phyloP scores from a whole-genome alignment of 92 coral and sea anemone genomes.

The Porites lobata region DNA sequence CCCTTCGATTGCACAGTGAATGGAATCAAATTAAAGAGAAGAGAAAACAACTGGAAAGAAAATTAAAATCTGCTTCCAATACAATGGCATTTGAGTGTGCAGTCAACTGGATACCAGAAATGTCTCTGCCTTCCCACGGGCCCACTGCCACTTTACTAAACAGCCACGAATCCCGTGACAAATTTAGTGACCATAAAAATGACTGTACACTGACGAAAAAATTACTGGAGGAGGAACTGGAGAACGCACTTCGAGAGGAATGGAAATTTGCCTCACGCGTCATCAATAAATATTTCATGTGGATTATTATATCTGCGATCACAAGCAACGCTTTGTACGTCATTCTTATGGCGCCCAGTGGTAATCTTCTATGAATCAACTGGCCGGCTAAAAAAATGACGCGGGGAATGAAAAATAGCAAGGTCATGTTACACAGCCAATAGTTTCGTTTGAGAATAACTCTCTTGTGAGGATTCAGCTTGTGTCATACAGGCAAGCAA shows the following conservation, averaged over 20 bases:
- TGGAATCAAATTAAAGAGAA: constrained; percentile 77
- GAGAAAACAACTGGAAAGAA: constrained; percentile 55
- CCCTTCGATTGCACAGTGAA: constrained; percentile 69
- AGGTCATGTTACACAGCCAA: no score
- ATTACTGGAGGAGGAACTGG: constrained; percentile 62
- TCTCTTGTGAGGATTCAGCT: no score
- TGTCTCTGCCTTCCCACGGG: constrained; percentile 21
- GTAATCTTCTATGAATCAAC: constrained; percentile 43
- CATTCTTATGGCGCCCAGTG: constrained; percentile 79
- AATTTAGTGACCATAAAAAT: constrained; percentile 29
- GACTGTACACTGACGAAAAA: constrained; percentile 52
- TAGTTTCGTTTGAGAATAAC: no score
- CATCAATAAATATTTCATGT: constrained; percentile 80
- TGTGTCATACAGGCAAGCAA: no score
- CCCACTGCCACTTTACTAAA: constrained; percentile 4
- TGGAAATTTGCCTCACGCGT: constrained; percentile 91
- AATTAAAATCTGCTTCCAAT: constrained; percentile 14
- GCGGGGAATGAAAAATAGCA: no score
- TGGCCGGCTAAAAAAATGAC: no score
- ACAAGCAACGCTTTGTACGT: constrained; percentile 70
- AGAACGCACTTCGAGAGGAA: constrained; percentile 74
- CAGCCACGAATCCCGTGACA: neutral
- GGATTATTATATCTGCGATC: constrained; percentile 72
- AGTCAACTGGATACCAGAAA: constrained; percentile 58
- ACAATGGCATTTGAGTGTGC: constrained; percentile 31